phyloP scores from a whole-genome alignment of 2,797 vertebrate genomes.

The Rhincodon typus region DNA sequence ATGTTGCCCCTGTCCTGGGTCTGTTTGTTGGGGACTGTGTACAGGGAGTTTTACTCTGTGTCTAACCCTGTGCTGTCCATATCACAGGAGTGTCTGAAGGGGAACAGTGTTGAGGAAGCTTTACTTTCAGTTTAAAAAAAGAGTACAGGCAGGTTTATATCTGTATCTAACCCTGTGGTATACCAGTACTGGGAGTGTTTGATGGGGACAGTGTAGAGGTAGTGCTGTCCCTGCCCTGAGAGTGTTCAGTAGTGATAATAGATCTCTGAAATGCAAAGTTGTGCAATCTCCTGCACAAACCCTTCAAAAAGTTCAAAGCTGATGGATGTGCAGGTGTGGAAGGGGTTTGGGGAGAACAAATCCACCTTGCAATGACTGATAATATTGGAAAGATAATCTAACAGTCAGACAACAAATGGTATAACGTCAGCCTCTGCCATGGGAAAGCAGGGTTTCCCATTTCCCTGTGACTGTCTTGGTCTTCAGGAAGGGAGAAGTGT shows the following conservation, averaged over 20 bases:
- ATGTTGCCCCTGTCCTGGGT: background rate
- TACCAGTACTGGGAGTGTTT: background rate
- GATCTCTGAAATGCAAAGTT: background rate
- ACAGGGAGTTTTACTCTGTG: too few relatives aligned
- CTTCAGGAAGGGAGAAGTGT: background rate
- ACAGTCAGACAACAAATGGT: background rate
- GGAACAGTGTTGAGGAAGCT: background rate
- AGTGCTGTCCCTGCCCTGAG: background rate
- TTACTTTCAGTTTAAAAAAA: background rate
- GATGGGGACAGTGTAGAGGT: background rate
- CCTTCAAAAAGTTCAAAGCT: background rate
- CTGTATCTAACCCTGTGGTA: background rate
- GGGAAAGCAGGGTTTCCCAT: background rate
- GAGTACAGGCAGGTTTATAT: background rate
- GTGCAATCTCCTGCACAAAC: background rate
- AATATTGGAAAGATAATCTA: background rate
- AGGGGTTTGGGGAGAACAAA: too few relatives aligned
- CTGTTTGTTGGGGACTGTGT: too few relatives aligned
- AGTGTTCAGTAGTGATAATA: background rate
- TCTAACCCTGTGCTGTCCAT: background rate
- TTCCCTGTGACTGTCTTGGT: background rate
- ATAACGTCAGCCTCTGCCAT: background rate
- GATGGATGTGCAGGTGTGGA: too few relatives aligned
- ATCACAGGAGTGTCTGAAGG: background rate
- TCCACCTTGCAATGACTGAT: background rate